These are phyloP conservation scores for Pseudococcus longispinus DNA, from an alignment of 2,888 invertebrate species.

Conservation along the genomic window DNA sequence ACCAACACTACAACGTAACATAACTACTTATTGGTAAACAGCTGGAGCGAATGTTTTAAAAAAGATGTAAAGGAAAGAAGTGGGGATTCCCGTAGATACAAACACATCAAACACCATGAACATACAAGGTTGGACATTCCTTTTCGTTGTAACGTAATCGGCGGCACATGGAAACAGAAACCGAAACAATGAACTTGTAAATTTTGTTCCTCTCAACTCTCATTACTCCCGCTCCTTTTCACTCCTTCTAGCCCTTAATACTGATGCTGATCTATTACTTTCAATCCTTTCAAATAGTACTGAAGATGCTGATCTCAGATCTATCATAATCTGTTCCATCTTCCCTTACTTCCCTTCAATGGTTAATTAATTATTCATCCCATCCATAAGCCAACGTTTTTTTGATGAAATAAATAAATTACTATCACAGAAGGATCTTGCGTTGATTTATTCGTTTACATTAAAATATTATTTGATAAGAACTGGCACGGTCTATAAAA, in stretches of 20 bases:
- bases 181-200: neutral
- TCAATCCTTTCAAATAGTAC: too few relatives aligned
- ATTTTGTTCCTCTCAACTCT: neutral
- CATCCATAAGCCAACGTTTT: too few relatives aligned
- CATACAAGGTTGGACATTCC: neutral
- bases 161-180: neutral
- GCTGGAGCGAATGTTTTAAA: constrained; percentile 11
- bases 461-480: neutral
- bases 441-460: too few relatives aligned
- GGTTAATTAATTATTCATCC: too few relatives aligned
- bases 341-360: too few relatives aligned
- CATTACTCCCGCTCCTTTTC: too few relatives aligned
- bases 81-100: neutral
- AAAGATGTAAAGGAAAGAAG: neutral
- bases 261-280: too few relatives aligned
- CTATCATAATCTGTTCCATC: too few relatives aligned
- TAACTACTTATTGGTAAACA: constrained; percentile 26
- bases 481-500: constrained; percentile 42
- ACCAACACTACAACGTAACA: constrained; percentile 1
- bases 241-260: too few relatives aligned
- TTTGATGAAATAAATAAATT: too few relatives aligned
- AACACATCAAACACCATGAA: neutral
- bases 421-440: too few relatives aligned
- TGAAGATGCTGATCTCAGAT: too few relatives aligned
- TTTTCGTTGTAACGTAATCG: neutral